Evolutionary conservation across 1,140 invertebrate species (phyloP), one percentile per base, ranked within the genome.

Genomic region (Caenorhabditis brenneri): DNA sequence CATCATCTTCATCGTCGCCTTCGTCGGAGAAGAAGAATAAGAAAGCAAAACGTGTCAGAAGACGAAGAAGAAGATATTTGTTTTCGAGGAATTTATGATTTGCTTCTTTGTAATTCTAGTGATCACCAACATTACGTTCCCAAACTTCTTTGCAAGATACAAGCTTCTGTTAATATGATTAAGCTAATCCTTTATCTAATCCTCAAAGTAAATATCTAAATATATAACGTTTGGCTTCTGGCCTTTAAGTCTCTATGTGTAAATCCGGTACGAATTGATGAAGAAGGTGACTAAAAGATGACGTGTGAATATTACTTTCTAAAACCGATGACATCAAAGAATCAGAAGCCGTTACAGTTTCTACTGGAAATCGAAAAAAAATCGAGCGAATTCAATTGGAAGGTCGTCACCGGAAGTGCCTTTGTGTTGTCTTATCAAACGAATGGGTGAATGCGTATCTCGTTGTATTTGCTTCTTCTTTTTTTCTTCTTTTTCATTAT

Each of bases 11-110:
- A 42, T 12, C 12, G 5, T 42, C 39, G 5, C n/a, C 12, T 42
- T 42, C 39, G 5, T 42, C 39, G 39, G n/a, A n/a, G n/a, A n/a
- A n/a, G n/a, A n/a, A n/a, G n/a, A n/a, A n/a, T n/a, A n/a, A n/a
- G 42, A 48, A n/a, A 33, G 29, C 2, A 27, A 53, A 58, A 53
- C 48, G 46, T 53, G 27, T 80, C 79, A 53, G 48, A 58, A 49
- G 31, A 55, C 9, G 16, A n/a, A 5, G n/a, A n/a, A 19, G 6
- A n/a, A n/a, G n/a, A 42, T 42, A 46, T 74, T 74, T 31, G 65
- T 42, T 74, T 74, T 33, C 19, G 65, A 74, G 65, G 36, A 42
- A 74, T 42, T 42, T 42, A 74, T 74, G 33, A 74, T 19, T 15
- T 24, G 12, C 29, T 42, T n/a, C n/a, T n/a, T n/a, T n/a, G n/a